Conservation (phyloP, 2,113 vertebrate species). For the Thamnophis sirtalis region DNA sequence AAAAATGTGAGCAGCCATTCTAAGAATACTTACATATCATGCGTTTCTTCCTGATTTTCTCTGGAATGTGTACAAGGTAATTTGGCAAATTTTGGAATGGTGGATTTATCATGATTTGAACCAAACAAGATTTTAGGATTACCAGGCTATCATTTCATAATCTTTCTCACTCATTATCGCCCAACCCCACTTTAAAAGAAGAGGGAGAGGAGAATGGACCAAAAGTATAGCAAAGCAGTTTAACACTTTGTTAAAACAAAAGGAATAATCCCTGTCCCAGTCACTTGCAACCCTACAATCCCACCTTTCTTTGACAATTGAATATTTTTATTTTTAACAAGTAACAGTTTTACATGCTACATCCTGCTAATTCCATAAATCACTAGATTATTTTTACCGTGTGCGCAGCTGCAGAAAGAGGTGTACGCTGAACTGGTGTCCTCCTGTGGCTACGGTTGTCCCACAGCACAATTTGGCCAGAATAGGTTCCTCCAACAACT, state of each 20-base stretch:
- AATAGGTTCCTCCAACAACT: conserved; percentile 93
- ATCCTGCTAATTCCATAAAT: neutral
- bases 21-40: neutral
- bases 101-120: neutral
- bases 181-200: neutral
- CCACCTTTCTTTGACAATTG: neutral
- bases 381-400: conserved; percentile 74
- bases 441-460: conserved; percentile 95
- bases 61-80: neutral
- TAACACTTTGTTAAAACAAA: neutral
- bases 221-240: neutral
- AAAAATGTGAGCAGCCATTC: neutral
- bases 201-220: neutral
- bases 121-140: neutral
- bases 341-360: neutral
- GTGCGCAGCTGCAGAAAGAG: conserved; percentile 92
- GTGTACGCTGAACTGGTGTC: conserved; percentile 93
- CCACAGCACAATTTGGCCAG: conserved; percentile 95
- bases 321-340: neutral
- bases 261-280: neutral
- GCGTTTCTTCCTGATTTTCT: neutral
- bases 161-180: neutral
- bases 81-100: neutral
- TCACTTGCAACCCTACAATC: neutral
- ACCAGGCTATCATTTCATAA: neutral